Base-by-base conservation (phyloP, 2,888 invertebrate genomes). In the Lithophane leautieri region DNA sequence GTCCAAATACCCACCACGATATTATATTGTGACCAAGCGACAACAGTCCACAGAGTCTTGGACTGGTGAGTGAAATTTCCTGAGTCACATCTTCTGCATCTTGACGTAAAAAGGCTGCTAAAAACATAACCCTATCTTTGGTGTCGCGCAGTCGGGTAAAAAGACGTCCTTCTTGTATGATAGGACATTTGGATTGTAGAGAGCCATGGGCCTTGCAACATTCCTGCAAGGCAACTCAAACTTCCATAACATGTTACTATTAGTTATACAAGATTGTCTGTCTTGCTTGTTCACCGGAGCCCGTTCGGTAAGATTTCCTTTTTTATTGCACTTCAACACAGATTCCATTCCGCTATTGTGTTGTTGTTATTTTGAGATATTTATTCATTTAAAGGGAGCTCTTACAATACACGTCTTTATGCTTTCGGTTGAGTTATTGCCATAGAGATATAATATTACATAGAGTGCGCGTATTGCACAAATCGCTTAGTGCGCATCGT, bases 361-460 rank as follows among this genome's bases (percentile, higher is more conserved):
- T 60, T 28, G 4, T 44, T 74, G n/a, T 25, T n/a, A n/a, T n/a
- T n/a, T n/a, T n/a, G 44, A 67, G 34, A 67, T 19, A 54, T 44
- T 54, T 74, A 61, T 75, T 54, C 40, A 50, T 42, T 63, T 75
- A 14, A 19, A 61, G 4, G n/a, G 9, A 16, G n/a, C 19, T 63
- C 11, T 54, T 62, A 47, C 9, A 62, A 19, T 54, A 25, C 8
- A 12, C n/a, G 14, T 40, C 4, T 44, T 16, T 54, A 12, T 4
- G 0, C 3, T 65, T 50, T 34, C 22, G 8, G 40, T 42, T 68
- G n/a, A n/a, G n/a, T n/a, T n/a, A n/a, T n/a, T n/a, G n/a, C n/a
- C n/a, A n/a, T n/a, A n/a, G n/a, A n/a, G n/a, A n/a, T n/a, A n/a
- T n/a, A n/a, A n/a, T n/a, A n/a, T n/a, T n/a, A n/a, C n/a, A n/a